Percentiles rank a stretch among this genome's conserved stretches.
These are phyloP conservation scores for Anneissia japonica DNA, from an alignment of 35 echinoderm and acorn worm genomes.

Conservation along the genomic window DNA sequence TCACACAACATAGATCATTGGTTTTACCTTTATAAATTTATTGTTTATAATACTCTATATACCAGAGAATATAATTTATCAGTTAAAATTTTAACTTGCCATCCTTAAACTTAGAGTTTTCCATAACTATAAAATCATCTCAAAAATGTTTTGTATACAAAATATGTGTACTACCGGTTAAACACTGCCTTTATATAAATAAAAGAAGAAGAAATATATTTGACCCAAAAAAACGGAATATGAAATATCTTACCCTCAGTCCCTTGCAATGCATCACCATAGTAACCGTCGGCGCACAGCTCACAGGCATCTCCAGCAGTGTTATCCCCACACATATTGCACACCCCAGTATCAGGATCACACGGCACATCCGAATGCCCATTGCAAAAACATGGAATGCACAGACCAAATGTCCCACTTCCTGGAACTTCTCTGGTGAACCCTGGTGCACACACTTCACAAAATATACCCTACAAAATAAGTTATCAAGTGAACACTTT, in stretches of 20 bases:
- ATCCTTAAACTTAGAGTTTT: no score
- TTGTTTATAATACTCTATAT: no score
- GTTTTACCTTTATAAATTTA: no score
- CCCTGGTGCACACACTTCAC: slow-evolving; percentile 67
- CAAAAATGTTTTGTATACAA: not conserved
- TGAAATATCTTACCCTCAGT: slow-evolving; percentile 44
- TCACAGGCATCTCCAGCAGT: slow-evolving; percentile 71
- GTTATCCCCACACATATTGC: slow-evolving; percentile 58
- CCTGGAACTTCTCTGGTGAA: slow-evolving; percentile 30
- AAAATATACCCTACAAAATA: slow-evolving; percentile 69
- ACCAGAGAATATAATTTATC: no score
- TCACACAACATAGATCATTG: no score
- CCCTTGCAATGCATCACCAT: slow-evolving; percentile 65
- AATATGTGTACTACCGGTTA: not conserved
- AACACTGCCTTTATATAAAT: not conserved
- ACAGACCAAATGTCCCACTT: slow-evolving; percentile 59
- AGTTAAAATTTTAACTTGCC: no score
- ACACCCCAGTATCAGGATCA: slow-evolving; percentile 58
- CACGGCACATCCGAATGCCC: slow-evolving; percentile 60
- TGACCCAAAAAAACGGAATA: not conserved
- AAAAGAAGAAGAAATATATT: not conserved
- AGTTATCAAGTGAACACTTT: no score
- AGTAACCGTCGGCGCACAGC: slow-evolving; percentile 75
- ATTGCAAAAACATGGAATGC: slow-evolving; percentile 73
- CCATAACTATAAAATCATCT: no score